Conservation (phyloP, 2,888 invertebrate genomes). For the Apoda limacodes region DNA sequence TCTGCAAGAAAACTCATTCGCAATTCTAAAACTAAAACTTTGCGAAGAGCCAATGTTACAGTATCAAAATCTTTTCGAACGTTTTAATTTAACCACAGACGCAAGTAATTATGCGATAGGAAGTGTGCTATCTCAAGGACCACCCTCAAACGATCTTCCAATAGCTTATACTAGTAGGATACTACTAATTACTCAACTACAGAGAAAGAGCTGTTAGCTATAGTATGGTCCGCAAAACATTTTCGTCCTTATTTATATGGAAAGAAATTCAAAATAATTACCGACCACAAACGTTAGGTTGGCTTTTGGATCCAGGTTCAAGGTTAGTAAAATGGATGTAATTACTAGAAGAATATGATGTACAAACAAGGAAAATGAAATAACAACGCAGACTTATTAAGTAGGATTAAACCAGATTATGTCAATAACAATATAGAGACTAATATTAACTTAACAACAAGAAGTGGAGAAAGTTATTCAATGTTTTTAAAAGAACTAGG, state of each 20-base stretch:
- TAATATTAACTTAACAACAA: slow-evolving; percentile 3
- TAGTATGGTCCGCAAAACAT: slow-evolving; percentile 5
- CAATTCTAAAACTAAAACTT: slow-evolving; percentile 7
- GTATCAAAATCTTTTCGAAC: slow-evolving; percentile 12
- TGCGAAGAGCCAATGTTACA: slow-evolving; percentile 10
- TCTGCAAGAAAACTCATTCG: slow-evolving; percentile 9
- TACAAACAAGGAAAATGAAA: slow-evolving; percentile 16
- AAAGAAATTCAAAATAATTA: slow-evolving; percentile 4
- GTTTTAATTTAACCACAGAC: slow-evolving; percentile 16
- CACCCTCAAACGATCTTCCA: no score
- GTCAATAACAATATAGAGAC: background rate
- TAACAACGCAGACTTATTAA: slow-evolving; percentile 15
- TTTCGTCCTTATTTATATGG: slow-evolving; percentile 8
- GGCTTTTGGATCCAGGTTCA: slow-evolving; percentile 14
- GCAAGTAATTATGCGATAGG: slow-evolving; percentile 14
- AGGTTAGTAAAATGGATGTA: slow-evolving; percentile 13
- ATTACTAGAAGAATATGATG: slow-evolving; percentile 15
- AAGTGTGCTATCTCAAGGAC: slow-evolving; percentile 12
- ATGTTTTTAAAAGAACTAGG: slow-evolving; percentile 13
- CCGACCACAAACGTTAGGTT: slow-evolving; percentile 7
- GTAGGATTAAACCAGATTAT: slow-evolving; percentile 9
- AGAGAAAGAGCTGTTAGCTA: slow-evolving; percentile 7
- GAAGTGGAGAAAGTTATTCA: slow-evolving; percentile 11
- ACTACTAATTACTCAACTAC: slow-evolving; percentile 4
- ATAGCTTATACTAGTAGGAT: slow-evolving; percentile 5